A percentile compares a stretch with the other conserved stretches of the same genome.
Conservation (phyloP, 2,113 vertebrate species). For the Misgurnus anguillicaudatus region DNA sequence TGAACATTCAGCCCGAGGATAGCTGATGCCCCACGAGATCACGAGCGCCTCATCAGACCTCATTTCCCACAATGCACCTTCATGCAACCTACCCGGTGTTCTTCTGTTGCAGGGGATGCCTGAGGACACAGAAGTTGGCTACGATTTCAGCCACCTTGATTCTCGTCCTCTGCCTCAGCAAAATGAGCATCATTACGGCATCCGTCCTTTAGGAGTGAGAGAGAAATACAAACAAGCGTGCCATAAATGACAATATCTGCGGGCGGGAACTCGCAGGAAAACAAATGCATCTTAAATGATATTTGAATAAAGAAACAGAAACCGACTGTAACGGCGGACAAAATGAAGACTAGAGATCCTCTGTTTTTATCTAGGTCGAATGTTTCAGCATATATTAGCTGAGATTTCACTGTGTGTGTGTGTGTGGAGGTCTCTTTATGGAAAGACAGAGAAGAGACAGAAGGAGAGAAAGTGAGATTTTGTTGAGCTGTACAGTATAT, state of each 20-base stretch:
- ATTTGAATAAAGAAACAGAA: too few species aligned
- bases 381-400: background rate
- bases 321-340: background rate
- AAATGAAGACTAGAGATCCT: background rate
- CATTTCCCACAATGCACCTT: constrained; percentile 51
- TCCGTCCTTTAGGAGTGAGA: background rate
- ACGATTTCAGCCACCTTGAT: constrained; percentile 35
- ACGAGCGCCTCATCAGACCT: constrained; percentile 27
- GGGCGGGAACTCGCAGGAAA: background rate
- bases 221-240: background rate
- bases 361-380: background rate
- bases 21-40: constrained; percentile 46
- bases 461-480: background rate
- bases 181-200: background rate
- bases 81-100: constrained; percentile 12
- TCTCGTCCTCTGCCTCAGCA: constrained; percentile 7
- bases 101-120: constrained; percentile 40
- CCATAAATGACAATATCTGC: background rate
- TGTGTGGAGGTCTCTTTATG: background rate
- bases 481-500: constrained; percentile 35
- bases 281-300: too few species aligned
- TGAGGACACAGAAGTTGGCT: constrained; percentile 24
- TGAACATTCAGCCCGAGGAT: constrained; percentile 47
- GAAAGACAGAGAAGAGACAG: background rate
- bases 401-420: background rate